These are phyloP conservation scores for Cosmorhoe ocellata DNA, from an alignment of 2,888 invertebrate species.

Conservation along the genomic window DNA sequence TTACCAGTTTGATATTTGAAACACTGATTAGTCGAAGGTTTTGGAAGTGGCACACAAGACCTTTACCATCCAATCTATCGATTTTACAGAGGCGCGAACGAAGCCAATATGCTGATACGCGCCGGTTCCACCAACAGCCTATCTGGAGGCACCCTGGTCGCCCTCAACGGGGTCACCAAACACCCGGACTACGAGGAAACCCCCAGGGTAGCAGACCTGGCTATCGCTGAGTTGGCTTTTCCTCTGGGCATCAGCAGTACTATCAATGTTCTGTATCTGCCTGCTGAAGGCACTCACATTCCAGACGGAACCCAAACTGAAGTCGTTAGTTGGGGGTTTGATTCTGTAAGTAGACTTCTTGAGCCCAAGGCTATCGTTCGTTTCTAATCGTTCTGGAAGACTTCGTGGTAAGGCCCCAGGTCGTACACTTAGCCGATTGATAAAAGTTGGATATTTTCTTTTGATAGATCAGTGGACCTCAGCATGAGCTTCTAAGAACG, in stretches of 20 bases:
- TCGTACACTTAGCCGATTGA: too few relatives aligned
- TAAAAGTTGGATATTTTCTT: neutral
- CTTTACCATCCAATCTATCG: neutral
- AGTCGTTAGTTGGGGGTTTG: conserved; percentile 63
- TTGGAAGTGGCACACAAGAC: neutral
- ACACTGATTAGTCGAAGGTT: too few relatives aligned
- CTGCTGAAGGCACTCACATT: conserved; percentile 43
- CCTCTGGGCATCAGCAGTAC: conserved; percentile 42
- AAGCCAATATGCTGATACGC: conserved; percentile 45
- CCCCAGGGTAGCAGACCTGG: conserved; percentile 50
- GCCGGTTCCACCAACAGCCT: conserved; percentile 60
- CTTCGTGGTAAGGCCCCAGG: too few relatives aligned
- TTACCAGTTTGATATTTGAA: too few relatives aligned
- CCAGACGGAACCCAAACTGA: conserved; percentile 44
- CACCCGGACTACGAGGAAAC: conserved; percentile 46
- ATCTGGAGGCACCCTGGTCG: conserved; percentile 43
- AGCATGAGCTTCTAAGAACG: conserved; percentile 45
- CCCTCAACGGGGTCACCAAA: conserved; percentile 36
- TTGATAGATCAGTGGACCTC: conserved; percentile 45
- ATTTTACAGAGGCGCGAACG: conserved; percentile 44
- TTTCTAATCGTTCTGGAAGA: too few relatives aligned
- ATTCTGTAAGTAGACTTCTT: conserved; percentile 46
- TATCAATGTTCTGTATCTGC: conserved; percentile 49
- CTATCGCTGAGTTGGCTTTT: conserved; percentile 37
- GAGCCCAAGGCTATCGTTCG: too few relatives aligned